Conservation (phyloP, 2,113 vertebrate genomes). For the Sorex araneus region DNA sequence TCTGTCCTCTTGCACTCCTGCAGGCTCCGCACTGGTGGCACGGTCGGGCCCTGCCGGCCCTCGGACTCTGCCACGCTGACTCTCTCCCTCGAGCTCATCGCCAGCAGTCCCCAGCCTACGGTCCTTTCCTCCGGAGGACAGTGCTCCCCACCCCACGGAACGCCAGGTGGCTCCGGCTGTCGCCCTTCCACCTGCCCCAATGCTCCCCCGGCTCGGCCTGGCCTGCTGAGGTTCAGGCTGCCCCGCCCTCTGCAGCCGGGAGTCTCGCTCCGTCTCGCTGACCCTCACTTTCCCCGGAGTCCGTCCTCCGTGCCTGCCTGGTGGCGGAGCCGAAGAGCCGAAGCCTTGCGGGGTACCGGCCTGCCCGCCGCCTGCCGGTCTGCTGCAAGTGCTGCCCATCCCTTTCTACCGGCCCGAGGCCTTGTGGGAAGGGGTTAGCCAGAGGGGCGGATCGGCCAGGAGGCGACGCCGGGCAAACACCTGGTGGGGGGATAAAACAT, state of each 20-base stretch:
- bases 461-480: not conserved
- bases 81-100: not conserved
- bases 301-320: no score
- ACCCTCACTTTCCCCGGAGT: no score
- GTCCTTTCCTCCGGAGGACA: not conserved
- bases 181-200: not conserved
- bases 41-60: not conserved
- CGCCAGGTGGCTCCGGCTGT: not conserved
- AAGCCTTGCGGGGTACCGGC: no score
- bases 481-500: not conserved
- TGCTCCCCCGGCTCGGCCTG: not conserved
- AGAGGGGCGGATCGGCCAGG: not conserved
- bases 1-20: not conserved
- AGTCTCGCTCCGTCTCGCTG: no score
- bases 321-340: no score
- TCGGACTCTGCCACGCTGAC: not conserved
- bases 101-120: not conserved
- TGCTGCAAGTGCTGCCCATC: no score
- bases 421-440: not conserved
- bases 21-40: not conserved
- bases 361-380: no score
- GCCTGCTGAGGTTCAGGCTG: no score
- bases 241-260: no score
- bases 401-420: no score
- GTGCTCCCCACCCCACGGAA: not conserved